These are phyloP conservation scores for Dasysyrphus albostriatus DNA, from an alignment of 2,888 invertebrate genomes.

Conservation along the genomic window DNA sequence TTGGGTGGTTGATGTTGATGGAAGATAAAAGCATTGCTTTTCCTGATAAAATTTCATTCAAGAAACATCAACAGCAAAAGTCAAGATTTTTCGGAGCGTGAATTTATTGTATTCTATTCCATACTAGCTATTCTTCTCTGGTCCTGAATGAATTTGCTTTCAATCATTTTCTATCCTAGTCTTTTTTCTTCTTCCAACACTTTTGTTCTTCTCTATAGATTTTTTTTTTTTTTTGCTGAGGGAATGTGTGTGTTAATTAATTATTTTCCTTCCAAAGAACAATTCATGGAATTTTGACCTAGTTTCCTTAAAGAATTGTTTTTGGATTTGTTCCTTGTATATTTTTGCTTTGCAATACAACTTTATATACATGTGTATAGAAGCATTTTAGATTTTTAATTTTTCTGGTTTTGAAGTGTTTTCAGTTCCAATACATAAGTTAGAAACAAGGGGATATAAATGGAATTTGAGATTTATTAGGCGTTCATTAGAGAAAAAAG, in stretches of 20 bases:
- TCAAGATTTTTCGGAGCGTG: conserved; percentile 17
- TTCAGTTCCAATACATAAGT: background rate
- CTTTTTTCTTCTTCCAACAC: background rate
- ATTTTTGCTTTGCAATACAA: background rate
- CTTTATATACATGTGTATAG: background rate
- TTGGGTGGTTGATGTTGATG: background rate
- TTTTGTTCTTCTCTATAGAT: background rate
- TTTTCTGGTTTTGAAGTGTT: background rate
- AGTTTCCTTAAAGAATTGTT: background rate
- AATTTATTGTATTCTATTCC: conserved; percentile 2
- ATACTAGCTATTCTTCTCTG: conserved; percentile 6
- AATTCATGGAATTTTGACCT: conserved; percentile 22
- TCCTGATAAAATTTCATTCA: conserved; percentile 16
- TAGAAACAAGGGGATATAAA: background rate
- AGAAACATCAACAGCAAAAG: background rate
- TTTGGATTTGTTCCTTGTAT: background rate
- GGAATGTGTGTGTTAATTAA: conserved; percentile 9
- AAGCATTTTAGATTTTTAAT: background rate
- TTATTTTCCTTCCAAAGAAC: conserved; percentile 7
- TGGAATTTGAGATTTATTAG: conserved; percentile 27
- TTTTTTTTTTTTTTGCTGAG: background rate
- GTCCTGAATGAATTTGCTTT: conserved; percentile 13
- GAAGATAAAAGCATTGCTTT: conserved; percentile 12
- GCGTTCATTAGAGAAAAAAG: background rate
- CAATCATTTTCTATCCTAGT: conserved; percentile 15